phyloP scores from a whole-genome alignment of 2,113 vertebrate genomes.

The Charadrius vociferus region DNA sequence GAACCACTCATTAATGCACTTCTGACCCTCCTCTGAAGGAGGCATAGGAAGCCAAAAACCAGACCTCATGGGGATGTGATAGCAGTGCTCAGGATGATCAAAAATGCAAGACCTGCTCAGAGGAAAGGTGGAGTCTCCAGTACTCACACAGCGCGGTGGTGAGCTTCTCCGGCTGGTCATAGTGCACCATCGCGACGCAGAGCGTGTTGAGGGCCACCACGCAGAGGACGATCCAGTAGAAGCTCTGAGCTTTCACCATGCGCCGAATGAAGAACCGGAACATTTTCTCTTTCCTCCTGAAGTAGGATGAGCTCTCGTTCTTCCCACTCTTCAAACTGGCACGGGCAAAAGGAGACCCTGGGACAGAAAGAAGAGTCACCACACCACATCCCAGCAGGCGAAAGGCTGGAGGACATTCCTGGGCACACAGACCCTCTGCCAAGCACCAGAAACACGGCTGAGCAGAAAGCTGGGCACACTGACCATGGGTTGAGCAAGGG shows the following conservation, averaged over 20 bases:
- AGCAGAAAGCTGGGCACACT: not conserved
- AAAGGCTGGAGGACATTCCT: not conserved
- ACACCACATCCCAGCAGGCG: not conserved
- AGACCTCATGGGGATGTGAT: not conserved
- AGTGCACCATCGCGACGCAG: slow-evolving; percentile 96
- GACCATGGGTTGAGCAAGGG: not conserved
- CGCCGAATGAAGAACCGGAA: slow-evolving; percentile 93
- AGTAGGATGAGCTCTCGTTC: slow-evolving; percentile 90
- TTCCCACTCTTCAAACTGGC: slow-evolving; percentile 91
- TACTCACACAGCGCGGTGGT: slow-evolving; percentile 91
- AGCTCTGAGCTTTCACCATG: slow-evolving; percentile 95
- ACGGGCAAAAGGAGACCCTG: slow-evolving; percentile 91
- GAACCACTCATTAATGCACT: not conserved
- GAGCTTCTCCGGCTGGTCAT: slow-evolving; percentile 90
- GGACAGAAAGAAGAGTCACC: slow-evolving; percentile 26
- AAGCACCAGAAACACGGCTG: not conserved
- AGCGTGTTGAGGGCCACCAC: slow-evolving; percentile 94
- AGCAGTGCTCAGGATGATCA: not conserved
- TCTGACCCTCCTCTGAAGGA: not conserved
- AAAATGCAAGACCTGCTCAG: fast-evolving
- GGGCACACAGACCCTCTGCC: not conserved
- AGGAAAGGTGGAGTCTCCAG: not conserved
- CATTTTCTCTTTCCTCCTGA: slow-evolving; percentile 93
- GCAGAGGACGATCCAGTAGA: slow-evolving; percentile 95
- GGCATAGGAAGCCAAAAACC: not conserved